Base-by-base conservation (phyloP, 1,140 invertebrate species). In the Tachypleus tridentatus region DNA sequence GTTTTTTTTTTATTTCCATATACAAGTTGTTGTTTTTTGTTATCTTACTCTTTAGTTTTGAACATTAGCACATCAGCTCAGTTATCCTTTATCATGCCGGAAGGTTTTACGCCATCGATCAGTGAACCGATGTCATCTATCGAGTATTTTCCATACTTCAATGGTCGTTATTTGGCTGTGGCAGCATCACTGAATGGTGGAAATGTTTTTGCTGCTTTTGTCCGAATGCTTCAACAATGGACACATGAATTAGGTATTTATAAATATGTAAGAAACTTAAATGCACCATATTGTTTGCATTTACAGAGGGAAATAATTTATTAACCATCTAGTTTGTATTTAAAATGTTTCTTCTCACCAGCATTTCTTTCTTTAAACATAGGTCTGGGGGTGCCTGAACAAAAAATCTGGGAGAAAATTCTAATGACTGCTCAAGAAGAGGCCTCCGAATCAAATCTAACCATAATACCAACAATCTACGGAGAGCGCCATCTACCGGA, bases 61-160 rank as follows among this genome's bases (percentile, higher is more conserved):
- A 93, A 94, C 75, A 87, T 94, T 71, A 91, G 90, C 50, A 94
- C 91, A 9, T 93, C 89, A 49, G 87, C 88, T 51, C 91, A 94
- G 76, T 75, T 93, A 56, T 85, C 86, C 4, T 87, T 88, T 74
- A 80, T 88, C n/a, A 82, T 84, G 68, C 73, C 75, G 10, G 63
- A 70, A 51, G 72, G 53, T 29, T 74, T 70, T 61, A 63, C 63
- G 7, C 69, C 69, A n/a, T 4, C 29, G 9, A n/a, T 57, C 57
- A 62, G 51, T 0, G 62, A 71, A 8, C 49, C 64, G 29, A 66
- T 63, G 4, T 54, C 70, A 8, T 63, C 77, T n/a, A 78, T 90
- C 51, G 84, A 89, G 72, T 85, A 87, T 76, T 84, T 89, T 71
- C 89, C 89, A 29, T 92, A 89, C 76, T 91, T 91, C 76, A 77